These are phyloP conservation scores for Irena cyanogastra DNA, from an alignment of 2,113 vertebrate species.

Conservation along the genomic window DNA sequence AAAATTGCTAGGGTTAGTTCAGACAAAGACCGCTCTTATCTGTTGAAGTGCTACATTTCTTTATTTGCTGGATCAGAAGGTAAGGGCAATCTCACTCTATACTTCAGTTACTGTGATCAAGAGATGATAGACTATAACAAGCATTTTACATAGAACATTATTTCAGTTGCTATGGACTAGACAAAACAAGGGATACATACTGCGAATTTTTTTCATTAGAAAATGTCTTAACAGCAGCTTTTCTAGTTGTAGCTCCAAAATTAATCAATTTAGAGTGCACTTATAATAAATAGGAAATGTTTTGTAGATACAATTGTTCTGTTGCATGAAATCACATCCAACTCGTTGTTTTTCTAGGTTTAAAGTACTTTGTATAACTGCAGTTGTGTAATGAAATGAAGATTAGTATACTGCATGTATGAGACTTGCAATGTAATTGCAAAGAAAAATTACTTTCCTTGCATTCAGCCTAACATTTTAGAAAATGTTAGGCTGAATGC, in stretches of 20 bases:
- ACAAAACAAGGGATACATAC: not conserved
- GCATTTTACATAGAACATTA: not conserved
- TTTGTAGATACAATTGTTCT: slow-evolving; percentile 15
- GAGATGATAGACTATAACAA: not conserved
- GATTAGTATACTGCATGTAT: slow-evolving; percentile 2
- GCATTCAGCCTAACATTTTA: not conserved
- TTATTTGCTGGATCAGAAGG: not conserved
- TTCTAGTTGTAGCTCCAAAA: slow-evolving; percentile 47
- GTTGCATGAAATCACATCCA: slow-evolving; percentile 52
- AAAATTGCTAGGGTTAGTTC: not conserved
- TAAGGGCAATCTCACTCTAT: not conserved
- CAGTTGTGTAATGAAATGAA: slow-evolving; percentile 23
- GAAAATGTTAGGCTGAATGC: not conserved
- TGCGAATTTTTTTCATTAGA: not conserved
- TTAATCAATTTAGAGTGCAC: slow-evolving; percentile 40
- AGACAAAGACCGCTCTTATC: not conserved
- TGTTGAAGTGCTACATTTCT: not conserved
- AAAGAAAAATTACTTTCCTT: slow-evolving; percentile 15
- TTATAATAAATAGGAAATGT: slow-evolving; percentile 41
- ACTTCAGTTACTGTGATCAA: not conserved
- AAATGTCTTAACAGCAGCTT: not conserved
- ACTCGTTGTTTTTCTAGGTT: slow-evolving; percentile 35
- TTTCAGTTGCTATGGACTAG: not conserved
- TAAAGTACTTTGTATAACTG: slow-evolving; percentile 38
- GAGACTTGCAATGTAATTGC: not conserved